Conservation (phyloP, 2,113 vertebrate genomes). For the Ellobius talpinus region DNA sequence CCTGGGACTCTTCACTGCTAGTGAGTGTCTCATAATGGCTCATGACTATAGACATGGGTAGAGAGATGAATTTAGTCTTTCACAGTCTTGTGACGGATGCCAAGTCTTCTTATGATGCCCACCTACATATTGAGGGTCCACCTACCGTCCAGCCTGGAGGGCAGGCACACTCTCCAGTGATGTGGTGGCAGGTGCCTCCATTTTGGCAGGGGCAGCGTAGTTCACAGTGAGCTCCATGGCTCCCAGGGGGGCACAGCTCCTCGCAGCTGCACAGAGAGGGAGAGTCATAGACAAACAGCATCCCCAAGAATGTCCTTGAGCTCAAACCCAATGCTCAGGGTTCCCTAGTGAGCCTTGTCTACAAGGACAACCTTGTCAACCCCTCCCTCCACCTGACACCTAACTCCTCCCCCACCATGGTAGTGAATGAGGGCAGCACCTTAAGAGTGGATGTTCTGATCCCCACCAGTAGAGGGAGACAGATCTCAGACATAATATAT, state of each 20-base stretch:
- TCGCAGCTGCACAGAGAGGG: constrained; percentile 91
- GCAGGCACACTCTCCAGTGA: constrained; percentile 97
- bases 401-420: background rate
- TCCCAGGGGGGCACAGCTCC: constrained; percentile 95
- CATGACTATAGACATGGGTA: background rate
- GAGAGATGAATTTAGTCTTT: background rate
- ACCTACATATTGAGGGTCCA: background rate
- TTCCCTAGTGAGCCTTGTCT: background rate
- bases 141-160: constrained; percentile 96
- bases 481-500: background rate
- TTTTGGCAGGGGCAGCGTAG: constrained; percentile 98
- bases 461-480: constrained; percentile 27
- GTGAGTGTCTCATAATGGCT: background rate
- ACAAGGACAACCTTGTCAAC: background rate
- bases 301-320: fast-evolving
- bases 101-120: background rate
- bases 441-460: background rate
- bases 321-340: background rate
- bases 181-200: constrained; percentile 96
- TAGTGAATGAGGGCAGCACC: background rate
- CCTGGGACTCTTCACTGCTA: background rate
- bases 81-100: too few species aligned
- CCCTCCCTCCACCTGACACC: background rate
- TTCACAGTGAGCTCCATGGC: constrained; percentile 97
- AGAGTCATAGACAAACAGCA: background rate